Base-by-base conservation (phyloP, 2,797 vertebrate genomes). In the Gambelia wislizenii region DNA sequence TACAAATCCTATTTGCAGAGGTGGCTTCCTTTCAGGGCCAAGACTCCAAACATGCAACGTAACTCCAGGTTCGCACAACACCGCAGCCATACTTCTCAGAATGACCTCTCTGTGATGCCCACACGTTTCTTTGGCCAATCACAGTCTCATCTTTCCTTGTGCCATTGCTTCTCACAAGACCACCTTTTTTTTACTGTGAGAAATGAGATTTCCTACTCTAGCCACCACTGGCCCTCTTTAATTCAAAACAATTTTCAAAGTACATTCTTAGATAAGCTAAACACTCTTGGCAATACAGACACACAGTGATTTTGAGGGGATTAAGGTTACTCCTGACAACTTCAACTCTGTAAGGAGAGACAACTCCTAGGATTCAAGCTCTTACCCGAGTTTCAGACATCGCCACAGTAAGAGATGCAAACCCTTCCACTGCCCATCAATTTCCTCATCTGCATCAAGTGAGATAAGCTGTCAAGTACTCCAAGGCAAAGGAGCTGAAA, bases 91-190 rank as follows among this genome's bases (percentile, higher is more conserved):
- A 67, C 30, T 22, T 61, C 6, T n/a, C n/a, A n/a, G n/a, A n/a
- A n/a, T n/a, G n/a, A n/a, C n/a, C n/a, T n/a, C 25, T 64, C 27
- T 10, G 9, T 1, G 14, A 12, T 3, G 5, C 2, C 33, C 6
- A 30, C 14, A 6, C 42, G 8, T 30, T 27, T 10, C 30, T 10
- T 14, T 9, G 27, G 39, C 33, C 42, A 25, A 14, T 7, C 42
- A 1, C 8, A 47, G 4, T 1, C 12, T 22, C 33, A 20, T 25
- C 30, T 81, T 74, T 13, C 54, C 59, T 49, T 10, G 9, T 6
- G 33, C 1, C 7, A 49, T 20, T 49, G 4, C 7, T 44, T 27
- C n/a, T 52, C 44, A 13, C 2, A n/a, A 87, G 67, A 9, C 77
- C n/a, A 20, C 6, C 30, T 64, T 44, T 7, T 20, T 1, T 25